Evolutionary conservation across 2,888 invertebrate species (phyloP), one percentile per base, ranked within the genome.

Genomic region (Eupithecia centaureata): DNA sequence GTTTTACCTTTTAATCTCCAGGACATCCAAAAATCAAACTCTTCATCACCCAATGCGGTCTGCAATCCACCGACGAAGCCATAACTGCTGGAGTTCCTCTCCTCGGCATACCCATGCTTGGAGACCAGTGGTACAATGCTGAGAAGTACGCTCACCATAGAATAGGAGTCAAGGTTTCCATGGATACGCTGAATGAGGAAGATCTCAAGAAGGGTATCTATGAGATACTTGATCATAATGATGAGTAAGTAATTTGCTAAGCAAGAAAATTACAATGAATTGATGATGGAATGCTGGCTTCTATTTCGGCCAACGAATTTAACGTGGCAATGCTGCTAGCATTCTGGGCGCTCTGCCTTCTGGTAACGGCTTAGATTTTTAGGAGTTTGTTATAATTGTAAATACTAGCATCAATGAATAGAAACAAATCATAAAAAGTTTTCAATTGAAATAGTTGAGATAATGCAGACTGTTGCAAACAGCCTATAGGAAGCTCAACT

Each of bases 1-100:
- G n/a, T n/a, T n/a, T n/a, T n/a, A n/a, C n/a, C 13, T 58, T 18
- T 33, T 12, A 15, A 35, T 18, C 78, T 81, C 5, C 74, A 87
- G 87, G 74, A 52, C 93, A 94, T 79, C 86, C 88, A 13, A 94
- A 94, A 59, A 69, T 94, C 0, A 94, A 93, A 70, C 68, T 91
- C 0, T 94, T 94, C 54, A 84, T 94, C 52, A 92, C 90, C 0
- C 94, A 94, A 86, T 90, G 88, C 61, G 94, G 94, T 1, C 70
- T 92, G 1, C 93, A 93, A 71, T 93, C 93, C 0, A 85, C 90
- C 1, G 91, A 92, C 59, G 93, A 94, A 77, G 85, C 92, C 0
- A 87, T 94, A 15, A 76, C 79, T 10, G 87, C 88, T 13, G 86
- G 86, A 38, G 87, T 92, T 0, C 92, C 93, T 0, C 72, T 94